phyloP scores from a whole-genome alignment of 2,113 vertebrate genomes.

The Podarcis raffonei region DNA sequence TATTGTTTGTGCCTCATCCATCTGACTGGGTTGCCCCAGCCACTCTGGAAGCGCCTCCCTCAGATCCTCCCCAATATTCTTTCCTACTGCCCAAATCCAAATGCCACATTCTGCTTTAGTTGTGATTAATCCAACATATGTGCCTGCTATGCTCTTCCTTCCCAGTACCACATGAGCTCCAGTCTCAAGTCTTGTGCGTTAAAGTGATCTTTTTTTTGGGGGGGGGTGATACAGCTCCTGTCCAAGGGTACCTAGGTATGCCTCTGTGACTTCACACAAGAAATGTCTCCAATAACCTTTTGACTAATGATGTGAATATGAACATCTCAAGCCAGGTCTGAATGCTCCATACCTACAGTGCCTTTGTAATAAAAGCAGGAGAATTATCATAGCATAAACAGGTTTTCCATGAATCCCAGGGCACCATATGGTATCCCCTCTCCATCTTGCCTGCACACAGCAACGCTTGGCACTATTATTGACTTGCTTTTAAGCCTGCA shows the following conservation, averaged over 20 bases:
- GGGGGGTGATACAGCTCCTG: too few relatives aligned
- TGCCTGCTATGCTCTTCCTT: conserved; percentile 33
- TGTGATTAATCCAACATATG: too few relatives aligned
- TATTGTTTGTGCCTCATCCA: too few relatives aligned
- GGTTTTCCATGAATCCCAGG: not conserved
- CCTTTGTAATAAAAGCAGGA: conserved; percentile 53
- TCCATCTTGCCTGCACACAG: conserved; percentile 20
- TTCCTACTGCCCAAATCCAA: not conserved
- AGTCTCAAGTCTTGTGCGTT: not conserved
- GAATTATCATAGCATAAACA: conserved; percentile 25
- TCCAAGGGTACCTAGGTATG: too few relatives aligned
- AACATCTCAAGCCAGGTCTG: conserved; percentile 42
- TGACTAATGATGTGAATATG: conserved; percentile 23
- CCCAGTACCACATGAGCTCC: conserved; percentile 7
- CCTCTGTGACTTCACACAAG: conserved; percentile 29
- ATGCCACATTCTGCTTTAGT: too few relatives aligned
- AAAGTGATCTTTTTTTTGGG: too few relatives aligned
- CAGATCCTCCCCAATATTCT: not conserved
- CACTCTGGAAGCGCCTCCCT: too few relatives aligned
- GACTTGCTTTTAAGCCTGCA: conserved; percentile 54
- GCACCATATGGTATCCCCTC: conserved; percentile 46
- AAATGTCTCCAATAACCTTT: conserved; percentile 54
- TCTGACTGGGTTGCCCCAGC: too few relatives aligned
- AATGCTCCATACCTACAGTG: conserved; percentile 4
- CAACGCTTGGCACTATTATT: conserved; percentile 56